A percentile compares a stretch with the other conserved stretches of the same genome.
Conservation (phyloP, 2,113 vertebrate species). For the Heterocephalus glaber region DNA sequence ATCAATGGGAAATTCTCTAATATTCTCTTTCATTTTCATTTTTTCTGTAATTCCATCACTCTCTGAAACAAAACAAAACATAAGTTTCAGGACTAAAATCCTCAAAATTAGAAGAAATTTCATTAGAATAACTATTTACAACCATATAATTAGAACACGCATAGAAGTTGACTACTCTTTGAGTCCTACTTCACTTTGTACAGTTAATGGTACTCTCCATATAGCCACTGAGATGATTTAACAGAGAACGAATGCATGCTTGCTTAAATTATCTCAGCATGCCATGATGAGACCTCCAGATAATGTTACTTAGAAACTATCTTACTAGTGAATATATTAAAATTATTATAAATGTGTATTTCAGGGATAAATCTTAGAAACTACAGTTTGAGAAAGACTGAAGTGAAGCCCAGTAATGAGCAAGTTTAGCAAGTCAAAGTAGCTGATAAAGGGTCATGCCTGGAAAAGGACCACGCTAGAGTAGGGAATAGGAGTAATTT, state of each 20-base stretch:
- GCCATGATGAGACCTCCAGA: neutral
- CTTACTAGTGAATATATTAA: neutral
- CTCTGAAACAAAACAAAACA: constrained; percentile 1
- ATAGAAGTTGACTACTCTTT: neutral
- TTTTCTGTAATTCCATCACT: neutral
- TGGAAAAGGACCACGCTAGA: neutral
- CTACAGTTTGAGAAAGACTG: neutral
- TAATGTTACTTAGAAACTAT: neutral
- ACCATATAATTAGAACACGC: neutral
- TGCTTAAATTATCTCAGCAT: neutral
- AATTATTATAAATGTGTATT: neutral
- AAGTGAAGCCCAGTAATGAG: neutral
- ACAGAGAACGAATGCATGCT: neutral
- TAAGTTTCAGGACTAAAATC: neutral
- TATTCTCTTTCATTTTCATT: neutral
- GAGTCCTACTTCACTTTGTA: neutral
- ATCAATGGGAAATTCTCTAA: neutral
- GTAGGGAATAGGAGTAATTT: neutral
- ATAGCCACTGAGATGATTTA: neutral
- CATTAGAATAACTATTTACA: neutral
- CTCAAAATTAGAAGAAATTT: neutral
- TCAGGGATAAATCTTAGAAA: neutral
- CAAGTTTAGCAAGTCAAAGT: neutral
- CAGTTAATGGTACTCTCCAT: neutral
- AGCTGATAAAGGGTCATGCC: neutral